phyloP scores from a whole-genome alignment of 2,113 vertebrate genomes.

The Oncorhynchus kisutch region DNA sequence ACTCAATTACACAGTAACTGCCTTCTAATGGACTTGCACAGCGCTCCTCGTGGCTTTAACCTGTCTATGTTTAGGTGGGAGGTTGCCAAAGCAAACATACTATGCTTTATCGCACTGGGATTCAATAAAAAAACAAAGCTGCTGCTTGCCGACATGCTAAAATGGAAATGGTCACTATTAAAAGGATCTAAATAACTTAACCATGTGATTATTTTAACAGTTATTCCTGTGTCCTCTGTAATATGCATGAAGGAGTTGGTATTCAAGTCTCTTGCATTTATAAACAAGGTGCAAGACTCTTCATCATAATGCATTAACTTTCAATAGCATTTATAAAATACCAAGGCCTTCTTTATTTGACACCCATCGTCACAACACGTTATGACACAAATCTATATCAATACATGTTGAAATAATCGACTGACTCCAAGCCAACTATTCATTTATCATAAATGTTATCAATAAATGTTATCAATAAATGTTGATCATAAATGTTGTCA shows the following conservation, averaged over 20 bases:
- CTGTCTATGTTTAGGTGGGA: constrained; percentile 12
- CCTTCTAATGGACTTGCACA: constrained; percentile 29
- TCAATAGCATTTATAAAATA: too few species aligned
- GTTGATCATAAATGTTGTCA: constrained; percentile 8
- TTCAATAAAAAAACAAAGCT: constrained; percentile 34
- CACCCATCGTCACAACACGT: too few species aligned
- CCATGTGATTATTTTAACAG: neutral
- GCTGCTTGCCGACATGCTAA: neutral
- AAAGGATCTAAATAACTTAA: constrained; percentile 2
- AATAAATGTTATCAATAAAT: too few species aligned
- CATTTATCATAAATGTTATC: constrained; percentile 22
- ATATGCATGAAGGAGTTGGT: too few species aligned
- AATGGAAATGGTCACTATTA: too few species aligned
- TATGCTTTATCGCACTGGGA: neutral
- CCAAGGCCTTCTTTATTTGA: too few species aligned
- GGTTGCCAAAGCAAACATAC: constrained; percentile 11
- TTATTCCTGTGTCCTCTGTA: too few species aligned
- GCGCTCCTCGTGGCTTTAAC: constrained; percentile 29
- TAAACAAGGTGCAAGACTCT: too few species aligned
- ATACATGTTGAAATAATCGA: too few species aligned
- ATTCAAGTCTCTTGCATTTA: too few species aligned
- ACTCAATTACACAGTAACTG: constrained; percentile 47
- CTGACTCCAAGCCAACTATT: constrained; percentile 13
- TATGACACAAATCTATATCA: too few species aligned
- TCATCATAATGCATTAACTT: too few species aligned